Percentiles rank a stretch among this genome's conserved stretches.
phyloP scores from a whole-genome alignment of 1,140 invertebrate genomes.

The Diachasmimorpha longicaudata region DNA sequence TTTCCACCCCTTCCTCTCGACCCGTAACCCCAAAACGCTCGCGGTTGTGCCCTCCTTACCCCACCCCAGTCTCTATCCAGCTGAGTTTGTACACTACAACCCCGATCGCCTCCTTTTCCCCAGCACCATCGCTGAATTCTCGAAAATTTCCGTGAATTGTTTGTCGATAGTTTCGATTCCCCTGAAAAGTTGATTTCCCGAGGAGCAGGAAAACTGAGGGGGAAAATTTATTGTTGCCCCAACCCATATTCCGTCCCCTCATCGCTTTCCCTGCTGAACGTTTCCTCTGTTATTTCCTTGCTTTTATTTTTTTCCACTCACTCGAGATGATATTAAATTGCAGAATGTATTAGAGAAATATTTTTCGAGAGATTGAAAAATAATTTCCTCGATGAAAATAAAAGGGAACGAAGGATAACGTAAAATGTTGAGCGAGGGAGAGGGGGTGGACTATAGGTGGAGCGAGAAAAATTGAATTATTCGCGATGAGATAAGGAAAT shows the following conservation, averaged over 20 bases:
- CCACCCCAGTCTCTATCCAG: background rate
- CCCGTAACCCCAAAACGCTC: background rate
- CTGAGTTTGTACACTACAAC: slow-evolving; percentile 9
- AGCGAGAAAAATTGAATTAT: slow-evolving; percentile 3
- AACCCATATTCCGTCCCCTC: background rate
- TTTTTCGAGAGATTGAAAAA: background rate
- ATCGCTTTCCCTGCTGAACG: background rate
- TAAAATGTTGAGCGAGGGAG: background rate
- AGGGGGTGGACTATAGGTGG: background rate
- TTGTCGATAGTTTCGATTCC: slow-evolving; percentile 32
- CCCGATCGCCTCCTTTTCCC: background rate
- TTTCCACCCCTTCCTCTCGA: background rate
- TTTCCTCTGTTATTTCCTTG: background rate
- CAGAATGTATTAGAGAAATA: background rate
- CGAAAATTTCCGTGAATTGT: slow-evolving; percentile 26
- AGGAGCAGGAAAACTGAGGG: slow-evolving; percentile 9
- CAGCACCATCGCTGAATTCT: background rate
- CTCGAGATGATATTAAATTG: background rate
- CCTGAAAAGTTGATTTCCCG: slow-evolving; percentile 28
- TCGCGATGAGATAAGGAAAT: background rate
- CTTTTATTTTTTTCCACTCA: background rate
- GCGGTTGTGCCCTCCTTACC: background rate
- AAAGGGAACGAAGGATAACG: background rate
- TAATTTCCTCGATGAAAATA: background rate
- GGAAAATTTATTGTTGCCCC: slow-evolving; percentile 26